Percentiles rank a stretch among this genome's conserved stretches.
Evolutionary conservation across 1,140 invertebrate genomes (phyloP).

Genomic region (Latrodectus geometricus): DNA sequence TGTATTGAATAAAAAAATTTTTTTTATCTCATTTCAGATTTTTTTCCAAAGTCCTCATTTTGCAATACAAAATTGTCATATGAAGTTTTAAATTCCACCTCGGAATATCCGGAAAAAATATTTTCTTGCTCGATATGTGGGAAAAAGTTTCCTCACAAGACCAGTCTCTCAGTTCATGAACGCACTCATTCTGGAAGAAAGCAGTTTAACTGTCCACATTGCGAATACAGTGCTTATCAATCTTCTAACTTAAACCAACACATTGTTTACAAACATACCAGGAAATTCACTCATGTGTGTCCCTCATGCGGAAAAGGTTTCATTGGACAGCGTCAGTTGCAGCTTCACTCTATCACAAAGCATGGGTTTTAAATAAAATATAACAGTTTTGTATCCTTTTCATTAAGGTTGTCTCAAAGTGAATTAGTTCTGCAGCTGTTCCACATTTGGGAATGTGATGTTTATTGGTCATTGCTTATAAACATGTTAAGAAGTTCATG

Average conservation of each 20-base stretch:
- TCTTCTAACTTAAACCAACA: not conserved
- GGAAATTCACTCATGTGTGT: not conserved
- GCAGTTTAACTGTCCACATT: not conserved
- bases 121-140: not conserved
- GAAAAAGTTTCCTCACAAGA: conserved; percentile 3
- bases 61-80: too few relatives aligned
- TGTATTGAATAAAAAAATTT: too few relatives aligned
- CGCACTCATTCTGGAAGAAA: not conserved
- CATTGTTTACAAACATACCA: conserved; percentile 11
- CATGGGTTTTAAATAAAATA: not conserved
- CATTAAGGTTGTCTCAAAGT: too few relatives aligned
- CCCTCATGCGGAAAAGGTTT: conserved; percentile 7
- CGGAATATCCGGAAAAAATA: not conserved
- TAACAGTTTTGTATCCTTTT: too few relatives aligned
- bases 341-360: not conserved
- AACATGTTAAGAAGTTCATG: too few relatives aligned
- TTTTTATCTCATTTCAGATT: too few relatives aligned
- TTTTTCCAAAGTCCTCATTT: too few relatives aligned
- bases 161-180: conserved; percentile 5
- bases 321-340: not conserved
- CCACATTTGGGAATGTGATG: too few relatives aligned
- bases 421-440: too few relatives aligned
- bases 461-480: too few relatives aligned
- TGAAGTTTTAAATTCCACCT: too few relatives aligned
- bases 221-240: conserved; percentile 25